A percentile compares a stretch with the other conserved stretches of the same genome.
Conservation (phyloP, 2,797 vertebrate species). For the Phylloscopus collybita region DNA sequence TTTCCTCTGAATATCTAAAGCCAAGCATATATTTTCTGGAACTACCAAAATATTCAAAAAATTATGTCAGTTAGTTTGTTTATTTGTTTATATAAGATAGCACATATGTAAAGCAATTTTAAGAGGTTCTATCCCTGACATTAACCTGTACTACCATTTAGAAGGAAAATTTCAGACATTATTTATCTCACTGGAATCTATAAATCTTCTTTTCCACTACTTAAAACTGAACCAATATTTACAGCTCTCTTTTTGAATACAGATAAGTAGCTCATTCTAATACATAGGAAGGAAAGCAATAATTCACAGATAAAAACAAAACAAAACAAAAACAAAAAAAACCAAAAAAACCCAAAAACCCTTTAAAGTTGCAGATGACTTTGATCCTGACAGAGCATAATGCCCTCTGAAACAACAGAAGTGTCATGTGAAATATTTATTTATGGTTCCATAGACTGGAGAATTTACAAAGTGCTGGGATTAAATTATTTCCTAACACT, state of each 20-base stretch:
- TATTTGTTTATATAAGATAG: not conserved
- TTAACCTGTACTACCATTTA: not conserved
- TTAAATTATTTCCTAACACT: not conserved
- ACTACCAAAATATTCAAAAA: not conserved
- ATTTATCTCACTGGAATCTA: conserved; percentile 24
- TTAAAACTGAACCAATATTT: conserved; percentile 23
- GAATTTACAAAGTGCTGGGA: not conserved
- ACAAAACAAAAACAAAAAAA: no score
- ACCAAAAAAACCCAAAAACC: not conserved
- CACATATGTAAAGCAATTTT: not conserved
- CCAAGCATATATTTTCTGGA: not conserved
- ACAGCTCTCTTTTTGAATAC: not conserved
- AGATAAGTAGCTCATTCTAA: conserved; percentile 25
- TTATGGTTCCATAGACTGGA: not conserved
- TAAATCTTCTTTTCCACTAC: conserved; percentile 26
- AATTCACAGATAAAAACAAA: conserved; percentile 3
- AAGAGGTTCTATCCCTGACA: not conserved
- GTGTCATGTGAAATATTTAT: not conserved
- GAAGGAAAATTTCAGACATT: not conserved
- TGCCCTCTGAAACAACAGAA: conserved; percentile 27
- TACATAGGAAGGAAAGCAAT: conserved; percentile 3
- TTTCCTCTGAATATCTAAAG: conserved; percentile 2
- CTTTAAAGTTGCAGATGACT: conserved; percentile 1
- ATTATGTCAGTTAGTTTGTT: not conserved
- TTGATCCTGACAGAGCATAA: not conserved